Conservation (phyloP, 2,113 vertebrate species). For the Eulemur rufifrons region DNA sequence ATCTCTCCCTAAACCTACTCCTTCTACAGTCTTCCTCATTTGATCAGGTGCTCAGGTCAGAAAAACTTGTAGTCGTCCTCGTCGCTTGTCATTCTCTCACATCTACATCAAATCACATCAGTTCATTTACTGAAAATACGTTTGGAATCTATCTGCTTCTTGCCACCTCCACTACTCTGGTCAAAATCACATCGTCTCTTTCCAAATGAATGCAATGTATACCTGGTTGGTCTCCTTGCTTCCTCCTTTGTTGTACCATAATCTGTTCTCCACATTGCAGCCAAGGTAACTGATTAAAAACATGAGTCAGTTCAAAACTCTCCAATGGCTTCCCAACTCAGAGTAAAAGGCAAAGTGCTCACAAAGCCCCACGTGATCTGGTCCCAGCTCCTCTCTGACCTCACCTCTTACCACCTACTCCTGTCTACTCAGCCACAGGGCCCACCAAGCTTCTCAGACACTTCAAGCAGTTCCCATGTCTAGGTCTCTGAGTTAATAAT, state of each 20-base stretch:
- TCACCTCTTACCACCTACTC: neutral
- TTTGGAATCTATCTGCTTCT: neutral
- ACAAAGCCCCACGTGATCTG: neutral
- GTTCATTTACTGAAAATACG: neutral
- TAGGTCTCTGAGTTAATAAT: neutral
- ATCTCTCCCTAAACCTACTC: neutral
- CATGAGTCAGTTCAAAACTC: neutral
- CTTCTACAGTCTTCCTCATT: neutral
- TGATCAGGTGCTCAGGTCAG: neutral
- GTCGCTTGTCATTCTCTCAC: neutral
- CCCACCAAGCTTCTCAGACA: neutral
- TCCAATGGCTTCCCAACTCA: neutral
- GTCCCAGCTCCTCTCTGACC: neutral
- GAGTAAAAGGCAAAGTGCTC: neutral
- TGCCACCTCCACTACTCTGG: neutral
- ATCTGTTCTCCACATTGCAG: neutral
- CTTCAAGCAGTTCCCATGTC: neutral
- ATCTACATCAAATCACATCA: neutral
- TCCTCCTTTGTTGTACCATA: neutral
- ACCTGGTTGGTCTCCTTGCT: neutral
- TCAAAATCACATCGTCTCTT: neutral
- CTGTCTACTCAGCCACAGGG: neutral
- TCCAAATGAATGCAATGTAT: neutral
- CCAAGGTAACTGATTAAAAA: constrained; percentile 38
- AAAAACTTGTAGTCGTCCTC: neutral